A percentile compares a stretch with the other conserved stretches of the same genome.
Conservation (phyloP, 2,888 invertebrate species). For the Patella caerulea region DNA sequence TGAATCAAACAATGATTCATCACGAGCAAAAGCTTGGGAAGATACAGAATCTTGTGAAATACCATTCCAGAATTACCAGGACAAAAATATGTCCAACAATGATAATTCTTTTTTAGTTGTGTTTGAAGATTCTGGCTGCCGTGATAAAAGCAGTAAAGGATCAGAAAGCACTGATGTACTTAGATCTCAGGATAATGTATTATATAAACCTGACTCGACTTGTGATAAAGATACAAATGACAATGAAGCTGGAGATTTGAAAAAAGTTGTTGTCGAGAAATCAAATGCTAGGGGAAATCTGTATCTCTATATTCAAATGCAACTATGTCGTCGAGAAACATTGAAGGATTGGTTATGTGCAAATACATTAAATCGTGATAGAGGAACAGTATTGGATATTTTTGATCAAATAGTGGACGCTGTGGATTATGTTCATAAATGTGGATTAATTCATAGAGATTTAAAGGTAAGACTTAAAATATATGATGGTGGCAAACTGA, state of each 20-base stretch:
- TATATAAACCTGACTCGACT: constrained; percentile 3
- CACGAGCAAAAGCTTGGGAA: background rate
- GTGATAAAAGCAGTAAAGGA: constrained; percentile 47
- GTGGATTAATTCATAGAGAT: constrained; percentile 95
- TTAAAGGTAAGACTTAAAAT: constrained; percentile 80
- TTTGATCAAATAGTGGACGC: constrained; percentile 88
- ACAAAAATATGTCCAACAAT: background rate
- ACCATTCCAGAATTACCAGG: constrained; percentile 13
- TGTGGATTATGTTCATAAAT: constrained; percentile 94
- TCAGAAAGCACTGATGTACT: constrained; percentile 36
- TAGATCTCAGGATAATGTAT: constrained; percentile 14
- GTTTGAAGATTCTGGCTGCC: constrained; percentile 72
- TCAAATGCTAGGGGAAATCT: constrained; percentile 68
- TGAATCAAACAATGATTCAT: background rate
- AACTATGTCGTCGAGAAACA: constrained; percentile 89
- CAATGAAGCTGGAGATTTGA: background rate
- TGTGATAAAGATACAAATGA: constrained; percentile 5
- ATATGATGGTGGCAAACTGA: background rate
- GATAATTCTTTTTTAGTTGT: constrained; percentile 73
- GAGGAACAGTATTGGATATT: constrained; percentile 59
- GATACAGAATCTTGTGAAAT: background rate
- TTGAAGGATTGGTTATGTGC: constrained; percentile 88
- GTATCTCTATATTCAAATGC: constrained; percentile 98
- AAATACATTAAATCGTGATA: constrained; percentile 62
- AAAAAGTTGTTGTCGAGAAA: background rate